Percentiles rank a stretch among this genome's conserved stretches.
phyloP scores from a whole-genome alignment of 2,797 vertebrate genomes.

The Pseudopleuronectes americanus region DNA sequence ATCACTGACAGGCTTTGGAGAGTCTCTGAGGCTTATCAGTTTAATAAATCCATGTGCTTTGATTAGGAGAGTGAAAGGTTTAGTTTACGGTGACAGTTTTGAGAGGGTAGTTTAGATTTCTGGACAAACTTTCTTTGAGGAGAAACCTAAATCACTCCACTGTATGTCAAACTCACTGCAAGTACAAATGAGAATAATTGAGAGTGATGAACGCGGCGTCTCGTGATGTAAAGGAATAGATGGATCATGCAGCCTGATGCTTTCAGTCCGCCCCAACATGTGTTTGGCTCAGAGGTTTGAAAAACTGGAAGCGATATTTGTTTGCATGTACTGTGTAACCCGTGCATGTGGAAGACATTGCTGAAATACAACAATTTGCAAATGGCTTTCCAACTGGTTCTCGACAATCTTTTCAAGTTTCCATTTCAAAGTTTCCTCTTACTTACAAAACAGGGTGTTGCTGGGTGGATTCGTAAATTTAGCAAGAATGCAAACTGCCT shows the following conservation, averaged over 20 bases:
- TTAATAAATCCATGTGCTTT: constrained; percentile 46
- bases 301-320: constrained; percentile 20
- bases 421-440: not conserved
- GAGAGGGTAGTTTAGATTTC: not conserved
- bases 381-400: not conserved
- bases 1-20: constrained; percentile 52
- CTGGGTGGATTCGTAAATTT: not conserved
- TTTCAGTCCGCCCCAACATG: constrained; percentile 45
- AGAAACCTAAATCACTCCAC: constrained; percentile 9
- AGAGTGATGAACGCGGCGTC: constrained; percentile 14
- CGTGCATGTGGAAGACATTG: not conserved
- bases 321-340: constrained; percentile 1
- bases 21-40: constrained; percentile 41
- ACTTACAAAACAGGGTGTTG: not conserved
- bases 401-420: not conserved
- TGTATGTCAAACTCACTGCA: not conserved
- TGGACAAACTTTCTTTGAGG: constrained; percentile 4
- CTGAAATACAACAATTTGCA: constrained; percentile 7
- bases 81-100: constrained; percentile 3
- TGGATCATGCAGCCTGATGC: constrained; percentile 1
- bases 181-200: constrained; percentile 6
- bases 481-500: constrained; percentile 8
- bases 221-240: constrained; percentile 15
- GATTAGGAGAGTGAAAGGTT: constrained; percentile 25
- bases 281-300: constrained; percentile 44